These are phyloP conservation scores for Alexandromys fortis DNA, from an alignment of 2,113 vertebrate genomes.

Conservation along the genomic window DNA sequence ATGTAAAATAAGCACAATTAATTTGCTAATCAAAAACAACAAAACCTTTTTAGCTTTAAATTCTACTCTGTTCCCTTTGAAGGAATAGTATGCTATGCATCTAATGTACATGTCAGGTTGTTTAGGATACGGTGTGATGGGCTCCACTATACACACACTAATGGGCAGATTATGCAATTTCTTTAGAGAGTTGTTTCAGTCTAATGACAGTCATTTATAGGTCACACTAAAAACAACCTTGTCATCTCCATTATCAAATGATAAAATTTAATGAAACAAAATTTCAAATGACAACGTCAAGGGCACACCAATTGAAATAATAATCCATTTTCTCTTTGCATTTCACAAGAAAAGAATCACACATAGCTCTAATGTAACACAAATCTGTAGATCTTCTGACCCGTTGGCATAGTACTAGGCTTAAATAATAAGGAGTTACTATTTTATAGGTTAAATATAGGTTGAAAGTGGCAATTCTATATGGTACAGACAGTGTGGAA, in stretches of 20 bases:
- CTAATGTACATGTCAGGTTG: not conserved
- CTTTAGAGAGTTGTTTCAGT: conserved; percentile 33
- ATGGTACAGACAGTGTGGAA: not conserved
- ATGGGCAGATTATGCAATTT: not conserved
- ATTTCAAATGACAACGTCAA: conserved; percentile 6
- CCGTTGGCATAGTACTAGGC: conserved; percentile 43
- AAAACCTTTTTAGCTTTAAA: not conserved
- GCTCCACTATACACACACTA: not conserved
- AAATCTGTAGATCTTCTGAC: not conserved
- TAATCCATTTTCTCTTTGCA: not conserved
- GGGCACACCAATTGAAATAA: not conserved
- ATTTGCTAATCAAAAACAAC: not conserved
- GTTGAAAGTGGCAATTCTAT: conserved; percentile 1
- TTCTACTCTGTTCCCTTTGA: not conserved
- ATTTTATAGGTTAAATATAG: conserved; percentile 6
- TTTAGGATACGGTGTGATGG: not conserved
- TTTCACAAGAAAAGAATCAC: conserved; percentile 11
- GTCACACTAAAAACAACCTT: not conserved
- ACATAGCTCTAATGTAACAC: not conserved
- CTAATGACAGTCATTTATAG: not conserved
- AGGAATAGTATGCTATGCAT: not conserved
- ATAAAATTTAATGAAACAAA: conserved; percentile 16
- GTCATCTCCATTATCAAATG: conserved; percentile 7
- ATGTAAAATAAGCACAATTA: not conserved
- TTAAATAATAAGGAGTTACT: conserved; percentile 37